These are phyloP conservation scores for Hylomyscus alleni DNA, from an alignment of 2,797 vertebrate genomes.

Conservation along the genomic window DNA sequence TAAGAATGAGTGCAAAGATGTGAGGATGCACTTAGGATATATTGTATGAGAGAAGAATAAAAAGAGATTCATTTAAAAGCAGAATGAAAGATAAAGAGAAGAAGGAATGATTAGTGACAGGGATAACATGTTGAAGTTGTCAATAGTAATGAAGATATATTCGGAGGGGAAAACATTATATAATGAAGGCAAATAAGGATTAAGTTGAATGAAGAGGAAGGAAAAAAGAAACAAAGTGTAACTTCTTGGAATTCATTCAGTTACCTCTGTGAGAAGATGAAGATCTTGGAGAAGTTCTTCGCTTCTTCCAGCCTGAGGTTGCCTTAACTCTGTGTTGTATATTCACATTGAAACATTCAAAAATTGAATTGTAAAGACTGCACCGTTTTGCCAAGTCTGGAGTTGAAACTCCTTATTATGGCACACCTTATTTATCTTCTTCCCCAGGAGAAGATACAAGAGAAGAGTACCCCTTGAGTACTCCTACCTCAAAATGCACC, in stretches of 20 bases:
- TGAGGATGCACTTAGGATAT: background rate
- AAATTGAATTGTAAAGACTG: background rate
- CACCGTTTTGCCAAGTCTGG: background rate
- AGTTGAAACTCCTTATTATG: background rate
- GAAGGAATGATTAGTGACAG: background rate
- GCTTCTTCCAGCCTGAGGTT: background rate
- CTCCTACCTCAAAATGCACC: background rate
- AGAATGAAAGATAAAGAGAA: background rate
- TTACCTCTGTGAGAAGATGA: background rate
- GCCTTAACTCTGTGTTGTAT: background rate
- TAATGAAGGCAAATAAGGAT: background rate
- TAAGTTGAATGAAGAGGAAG: background rate
- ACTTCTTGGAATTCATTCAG: background rate
- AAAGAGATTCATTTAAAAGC: background rate
- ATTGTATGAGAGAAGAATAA: background rate
- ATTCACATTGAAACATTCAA: background rate
- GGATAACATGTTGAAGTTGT: background rate
- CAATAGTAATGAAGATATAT: background rate
- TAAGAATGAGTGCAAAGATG: background rate
- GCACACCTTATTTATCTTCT: background rate
- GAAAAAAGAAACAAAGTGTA: background rate
- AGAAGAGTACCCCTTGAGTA: background rate
- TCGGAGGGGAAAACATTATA: background rate
- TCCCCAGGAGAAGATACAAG: background rate
- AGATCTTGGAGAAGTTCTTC: background rate